Conservation (phyloP, 2,113 vertebrate species). For the Toxotes jaculatrix region DNA sequence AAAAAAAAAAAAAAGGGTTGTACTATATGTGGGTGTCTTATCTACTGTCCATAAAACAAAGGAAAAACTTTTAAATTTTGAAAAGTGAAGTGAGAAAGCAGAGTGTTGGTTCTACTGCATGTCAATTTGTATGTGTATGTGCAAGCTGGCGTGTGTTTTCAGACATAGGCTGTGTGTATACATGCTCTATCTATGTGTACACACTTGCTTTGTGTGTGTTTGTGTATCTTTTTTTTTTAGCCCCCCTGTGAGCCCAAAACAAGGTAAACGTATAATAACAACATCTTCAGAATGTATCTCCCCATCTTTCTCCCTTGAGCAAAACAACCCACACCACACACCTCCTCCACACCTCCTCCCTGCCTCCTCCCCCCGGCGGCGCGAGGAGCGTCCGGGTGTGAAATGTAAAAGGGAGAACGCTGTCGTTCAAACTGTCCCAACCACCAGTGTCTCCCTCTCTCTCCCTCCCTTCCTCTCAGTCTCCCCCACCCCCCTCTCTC, state of each 20-base stretch:
- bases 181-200: slow-evolving; percentile 10
- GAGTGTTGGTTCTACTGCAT: neutral
- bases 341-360: slow-evolving; percentile 54
- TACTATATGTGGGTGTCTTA: neutral
- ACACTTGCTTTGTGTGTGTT: neutral
- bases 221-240: slow-evolving; percentile 47
- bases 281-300: slow-evolving; percentile 82
- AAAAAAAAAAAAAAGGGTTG: too few species aligned
- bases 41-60: neutral
- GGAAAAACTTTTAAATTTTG: neutral
- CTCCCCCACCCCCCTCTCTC: neutral
- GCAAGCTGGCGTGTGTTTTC: slow-evolving; percentile 5
- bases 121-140: neutral
- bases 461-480: slow-evolving; percentile 19
- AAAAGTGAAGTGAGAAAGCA: slow-evolving; percentile 10
- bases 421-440: slow-evolving; percentile 95
- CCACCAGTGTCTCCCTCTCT: slow-evolving; percentile 61
- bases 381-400: slow-evolving; percentile 93
- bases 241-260: slow-evolving; percentile 74
- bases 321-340: slow-evolving; percentile 71
- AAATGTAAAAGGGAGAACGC: slow-evolving; percentile 98
- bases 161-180: neutral
- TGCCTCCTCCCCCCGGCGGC: slow-evolving; percentile 66
- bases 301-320: slow-evolving; percentile 83
- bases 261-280: slow-evolving; percentile 85